Percentiles rank a stretch among this genome's conserved stretches.
These are phyloP conservation scores for Aphis craccivora DNA, from an alignment of 1,140 invertebrate genomes.

Conservation along the genomic window DNA sequence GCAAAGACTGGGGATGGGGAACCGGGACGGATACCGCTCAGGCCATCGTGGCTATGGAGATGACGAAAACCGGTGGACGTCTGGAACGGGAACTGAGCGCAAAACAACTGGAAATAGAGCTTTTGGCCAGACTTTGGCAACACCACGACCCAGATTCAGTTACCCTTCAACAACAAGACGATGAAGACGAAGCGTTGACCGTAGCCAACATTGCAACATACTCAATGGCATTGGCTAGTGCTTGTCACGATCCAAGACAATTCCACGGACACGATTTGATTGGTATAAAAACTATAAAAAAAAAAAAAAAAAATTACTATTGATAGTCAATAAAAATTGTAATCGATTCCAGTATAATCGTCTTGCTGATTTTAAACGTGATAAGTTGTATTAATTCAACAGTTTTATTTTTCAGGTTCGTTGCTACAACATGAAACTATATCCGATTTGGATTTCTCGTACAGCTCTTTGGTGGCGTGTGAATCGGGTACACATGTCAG, in stretches of 20 bases:
- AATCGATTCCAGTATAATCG: not conserved
- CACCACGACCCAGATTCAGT: conserved; percentile 66
- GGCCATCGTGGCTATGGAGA: conserved; percentile 60
- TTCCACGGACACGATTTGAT: conserved; percentile 84
- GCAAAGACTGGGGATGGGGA: conserved; percentile 61
- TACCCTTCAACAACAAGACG: conserved; percentile 49
- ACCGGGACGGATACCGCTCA: conserved; percentile 60
- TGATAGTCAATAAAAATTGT: not conserved
- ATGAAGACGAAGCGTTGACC: conserved; percentile 70
- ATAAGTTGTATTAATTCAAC: not conserved
- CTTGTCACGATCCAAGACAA: conserved; percentile 81
- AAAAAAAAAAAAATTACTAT: not conserved
- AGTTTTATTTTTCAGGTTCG: conserved; percentile 63
- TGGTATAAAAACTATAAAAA: conserved; percentile 62
- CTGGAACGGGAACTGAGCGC: conserved; percentile 78
- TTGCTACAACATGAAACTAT: conserved; percentile 75
- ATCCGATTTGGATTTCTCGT: conserved; percentile 74
- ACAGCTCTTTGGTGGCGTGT: conserved; percentile 75
- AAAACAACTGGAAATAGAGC: conserved; percentile 84
- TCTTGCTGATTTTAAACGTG: not conserved
- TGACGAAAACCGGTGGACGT: conserved; percentile 60
- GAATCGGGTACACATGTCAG: conserved; percentile 81
- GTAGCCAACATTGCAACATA: conserved; percentile 77
- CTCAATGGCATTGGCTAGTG: conserved; percentile 75
- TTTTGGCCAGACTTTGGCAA: conserved; percentile 80